Evolutionary conservation across 2,113 vertebrate species (phyloP), one percentile per base, ranked within the genome.

Genomic region (Hyla sarda): DNA sequence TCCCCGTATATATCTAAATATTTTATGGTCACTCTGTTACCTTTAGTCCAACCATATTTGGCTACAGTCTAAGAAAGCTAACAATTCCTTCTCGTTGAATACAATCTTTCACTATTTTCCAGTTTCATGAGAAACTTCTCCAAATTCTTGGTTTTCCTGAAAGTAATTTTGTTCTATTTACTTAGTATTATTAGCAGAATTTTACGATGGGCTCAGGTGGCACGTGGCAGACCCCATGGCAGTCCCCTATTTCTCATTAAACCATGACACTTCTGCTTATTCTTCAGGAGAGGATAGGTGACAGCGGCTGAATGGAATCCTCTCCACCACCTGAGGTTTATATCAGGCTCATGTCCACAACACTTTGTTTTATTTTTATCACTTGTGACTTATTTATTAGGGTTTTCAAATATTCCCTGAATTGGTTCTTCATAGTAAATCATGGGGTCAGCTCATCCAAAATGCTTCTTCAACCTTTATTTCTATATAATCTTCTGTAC

Each of bases 211-310:
- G 72, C 72, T 34, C 50, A 58, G 50, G 76, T 58, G 76, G 76
- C 52, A 4, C 6, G 32, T 23, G 5, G 0, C 17, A 34, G 52
- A 23, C 52, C 76, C 52, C 76, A 56, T 79, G 19, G 9, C 52
- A 21, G 41, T 74, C 72, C 72, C 72, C 41, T 48, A 47, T 23
- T n/a, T 74, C 72, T 74, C 72, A 74, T 74, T 48, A 21, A 5
- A 23, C 21, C 21, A 17, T 34, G 76, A 23, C 76, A 56, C 21
- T 13, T 58, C 30, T 47, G n/a, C 12, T 78, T 28, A 41, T 28
- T 32, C 41, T 25, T 69, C n/a, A 14, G 8, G 23, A 1, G 34
- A 21, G 48, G 25, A 34, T 41, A 82, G 37, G 60, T 16, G 56
- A 48, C 41, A 2, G 62, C 7, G 25, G 23, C n/a, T 52, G 76